Evolutionary conservation across 2,888 invertebrate species (phyloP), one percentile per base, ranked within the genome.

Genomic region (Slavum lentiscoides): DNA sequence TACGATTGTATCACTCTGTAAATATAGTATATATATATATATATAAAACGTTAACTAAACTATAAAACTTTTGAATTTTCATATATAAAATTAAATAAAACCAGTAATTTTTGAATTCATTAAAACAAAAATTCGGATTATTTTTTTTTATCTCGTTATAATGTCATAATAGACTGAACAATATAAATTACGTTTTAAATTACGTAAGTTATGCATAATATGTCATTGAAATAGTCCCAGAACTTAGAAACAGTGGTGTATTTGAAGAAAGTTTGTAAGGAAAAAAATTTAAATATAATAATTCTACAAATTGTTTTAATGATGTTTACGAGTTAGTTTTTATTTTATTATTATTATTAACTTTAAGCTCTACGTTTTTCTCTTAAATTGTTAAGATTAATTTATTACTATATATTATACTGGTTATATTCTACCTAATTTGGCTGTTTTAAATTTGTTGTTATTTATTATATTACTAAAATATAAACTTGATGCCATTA

Each of bases 301-400:
- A 70, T 37, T n/a, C 2, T 21, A 49, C 15, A 68, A 68, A 23
- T 68, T 15, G n/a, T 49, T 62, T 73, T 61, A 61, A 49, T 49
- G 7, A 23, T 19, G 19, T 61, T 73, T 62, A 30, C 49, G 17
- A 73, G 61, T 72, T 61, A 43, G 17, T 61, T 73, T 62, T 59
- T 59, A 17, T 37, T 72, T 72, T 43, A 19, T 43, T 49, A 43
- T 73, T 19, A 17, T 19, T 17, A 21, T 73, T 61, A 17, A 49
- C 62, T 73, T 62, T 17, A 62, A 73, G 17, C 17, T 19, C 61
- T 9, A 61, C 43, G 1, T 43, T 49, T 61, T 49, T 11, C 30
- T 23, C 13, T 49, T 62, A 49, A 30, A 59, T 0, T 49, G 6
- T 7, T 6, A 15, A 30, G 19, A 15, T 62, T 23, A 62, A 61